A percentile compares a stretch with the other conserved stretches of the same genome.
Conservation (phyloP, 2,888 invertebrate genomes). For the Acholoe squamosa region DNA sequence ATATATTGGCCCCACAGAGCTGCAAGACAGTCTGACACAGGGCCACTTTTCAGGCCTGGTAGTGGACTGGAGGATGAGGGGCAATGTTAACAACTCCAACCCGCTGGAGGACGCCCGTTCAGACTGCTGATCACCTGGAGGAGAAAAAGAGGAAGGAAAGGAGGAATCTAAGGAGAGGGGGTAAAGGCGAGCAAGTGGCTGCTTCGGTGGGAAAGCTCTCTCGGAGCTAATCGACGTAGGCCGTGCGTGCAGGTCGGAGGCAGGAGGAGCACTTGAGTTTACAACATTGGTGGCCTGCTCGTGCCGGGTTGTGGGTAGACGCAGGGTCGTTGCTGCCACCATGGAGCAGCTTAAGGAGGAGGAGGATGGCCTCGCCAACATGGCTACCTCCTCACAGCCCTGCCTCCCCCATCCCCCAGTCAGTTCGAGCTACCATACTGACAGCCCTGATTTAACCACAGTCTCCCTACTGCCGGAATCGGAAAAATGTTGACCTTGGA, state of each 20-base stretch:
- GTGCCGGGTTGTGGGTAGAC: too few relatives aligned
- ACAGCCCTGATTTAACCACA: too few relatives aligned
- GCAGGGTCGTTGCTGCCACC: neutral
- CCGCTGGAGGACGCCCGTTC: conserved; percentile 32
- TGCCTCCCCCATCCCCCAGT: too few relatives aligned
- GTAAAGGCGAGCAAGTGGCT: conserved; percentile 8
- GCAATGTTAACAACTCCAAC: conserved; percentile 22
- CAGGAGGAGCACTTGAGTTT: neutral
- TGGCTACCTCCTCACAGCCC: too few relatives aligned
- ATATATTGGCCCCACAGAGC: neutral
- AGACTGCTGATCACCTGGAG: conserved; percentile 7
- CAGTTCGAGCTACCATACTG: too few relatives aligned
- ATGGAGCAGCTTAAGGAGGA: neutral
- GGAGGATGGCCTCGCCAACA: too few relatives aligned
- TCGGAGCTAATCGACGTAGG: conserved; percentile 19
- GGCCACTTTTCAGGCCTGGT: neutral
- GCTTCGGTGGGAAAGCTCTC: neutral
- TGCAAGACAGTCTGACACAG: neutral
- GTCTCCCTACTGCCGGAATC: too few relatives aligned
- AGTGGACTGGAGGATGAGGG: neutral
- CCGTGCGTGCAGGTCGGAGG: neutral
- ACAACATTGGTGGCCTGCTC: neutral
- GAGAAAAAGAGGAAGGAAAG: neutral
- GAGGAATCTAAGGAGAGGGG: neutral
- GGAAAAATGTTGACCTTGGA: too few relatives aligned